Percentiles rank a stretch among this genome's conserved stretches.
Evolutionary conservation across 2,113 vertebrate species (phyloP).

Genomic region (Theristicus caerulescens): DNA sequence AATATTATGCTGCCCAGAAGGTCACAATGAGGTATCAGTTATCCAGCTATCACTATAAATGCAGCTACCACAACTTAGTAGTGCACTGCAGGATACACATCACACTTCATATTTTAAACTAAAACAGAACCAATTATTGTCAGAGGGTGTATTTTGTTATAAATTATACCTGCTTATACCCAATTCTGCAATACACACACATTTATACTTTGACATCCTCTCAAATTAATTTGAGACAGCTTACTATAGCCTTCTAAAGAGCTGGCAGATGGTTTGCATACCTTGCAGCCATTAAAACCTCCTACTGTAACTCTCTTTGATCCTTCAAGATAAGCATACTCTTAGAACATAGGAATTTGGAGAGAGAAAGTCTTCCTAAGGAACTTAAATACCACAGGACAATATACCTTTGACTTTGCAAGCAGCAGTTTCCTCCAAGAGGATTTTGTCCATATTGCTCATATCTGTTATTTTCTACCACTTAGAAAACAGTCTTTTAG

Average conservation of each 20-base stretch:
- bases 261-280: not conserved
- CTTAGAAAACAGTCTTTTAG: not conserved
- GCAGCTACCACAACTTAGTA: not conserved
- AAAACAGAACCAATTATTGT: not conserved
- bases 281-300: not conserved
- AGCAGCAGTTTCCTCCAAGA: not conserved
- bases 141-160: not conserved
- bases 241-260: not conserved
- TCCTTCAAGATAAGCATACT: not conserved
- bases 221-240: not conserved
- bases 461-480: not conserved
- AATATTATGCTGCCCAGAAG: not conserved
- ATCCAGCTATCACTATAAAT: not conserved
- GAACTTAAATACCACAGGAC: not conserved
- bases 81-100: not conserved
- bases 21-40: not conserved
- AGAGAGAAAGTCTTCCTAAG: not conserved
- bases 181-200: not conserved
- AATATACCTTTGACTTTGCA: not conserved
- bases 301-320: not conserved
- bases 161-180: not conserved
- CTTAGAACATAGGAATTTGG: not conserved
- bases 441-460: not conserved
- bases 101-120: not conserved
- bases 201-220: not conserved